phyloP scores from a whole-genome alignment of 1,140 invertebrate genomes.

The Lanistes nyassanus region DNA sequence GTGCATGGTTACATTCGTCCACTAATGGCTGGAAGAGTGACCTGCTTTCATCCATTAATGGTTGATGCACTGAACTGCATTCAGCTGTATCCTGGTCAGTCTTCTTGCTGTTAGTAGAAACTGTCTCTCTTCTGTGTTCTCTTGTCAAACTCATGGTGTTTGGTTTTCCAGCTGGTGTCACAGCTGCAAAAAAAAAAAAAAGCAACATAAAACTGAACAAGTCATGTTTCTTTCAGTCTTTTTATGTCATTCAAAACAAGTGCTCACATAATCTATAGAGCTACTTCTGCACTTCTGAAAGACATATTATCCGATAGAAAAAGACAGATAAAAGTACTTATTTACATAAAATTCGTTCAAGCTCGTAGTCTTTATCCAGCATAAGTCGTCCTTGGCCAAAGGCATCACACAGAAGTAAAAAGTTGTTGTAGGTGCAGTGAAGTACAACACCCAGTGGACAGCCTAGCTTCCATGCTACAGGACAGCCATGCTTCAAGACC shows the following conservation, averaged over 20 bases:
- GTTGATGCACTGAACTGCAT: background rate
- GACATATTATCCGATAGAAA: background rate
- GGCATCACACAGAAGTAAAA: constrained; percentile 45
- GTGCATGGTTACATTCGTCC: background rate
- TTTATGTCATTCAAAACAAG: too few relatives aligned
- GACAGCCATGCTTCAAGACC: constrained; percentile 48
- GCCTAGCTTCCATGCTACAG: constrained; percentile 58
- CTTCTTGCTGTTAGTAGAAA: background rate
- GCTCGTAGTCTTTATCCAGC: constrained; percentile 50
- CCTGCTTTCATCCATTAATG: background rate
- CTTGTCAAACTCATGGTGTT: constrained; percentile 27
- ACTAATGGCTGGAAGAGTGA: background rate
- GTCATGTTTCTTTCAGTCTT: too few relatives aligned
- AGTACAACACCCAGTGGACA: constrained; percentile 57
- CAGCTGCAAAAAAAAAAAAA: constrained; percentile 39
- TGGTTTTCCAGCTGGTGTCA: constrained; percentile 38
- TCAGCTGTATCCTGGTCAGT: background rate
- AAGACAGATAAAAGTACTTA: background rate
- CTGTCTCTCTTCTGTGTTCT: background rate
- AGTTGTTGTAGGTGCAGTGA: constrained; percentile 45
- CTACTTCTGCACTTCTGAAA: too few relatives aligned
- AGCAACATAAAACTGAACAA: background rate
- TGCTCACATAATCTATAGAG: too few relatives aligned
- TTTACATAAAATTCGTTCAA: constrained; percentile 32
- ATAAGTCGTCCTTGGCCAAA: constrained; percentile 49